A percentile compares a stretch with the other conserved stretches of the same genome.
Evolutionary conservation across 2,888 invertebrate genomes (phyloP).

Genomic region (Elysia crispata): DNA sequence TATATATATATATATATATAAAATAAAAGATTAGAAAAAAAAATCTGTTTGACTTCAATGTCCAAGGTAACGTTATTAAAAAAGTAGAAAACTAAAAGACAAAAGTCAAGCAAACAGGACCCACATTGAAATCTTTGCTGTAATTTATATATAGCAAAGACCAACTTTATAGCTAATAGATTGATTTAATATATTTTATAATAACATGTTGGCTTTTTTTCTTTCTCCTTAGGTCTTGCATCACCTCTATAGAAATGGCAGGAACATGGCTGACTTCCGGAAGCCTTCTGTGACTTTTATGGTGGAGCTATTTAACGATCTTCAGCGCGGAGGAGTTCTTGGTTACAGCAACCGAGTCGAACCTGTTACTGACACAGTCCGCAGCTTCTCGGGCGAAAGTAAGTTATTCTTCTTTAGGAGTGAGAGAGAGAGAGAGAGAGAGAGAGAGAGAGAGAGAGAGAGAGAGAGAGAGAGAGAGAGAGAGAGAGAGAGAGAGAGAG

Average conservation of each 20-base stretch:
- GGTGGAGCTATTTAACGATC: slow-evolving; percentile 64
- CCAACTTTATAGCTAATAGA: background rate
- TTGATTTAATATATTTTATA: background rate
- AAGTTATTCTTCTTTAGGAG: slow-evolving; percentile 37
- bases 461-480: no score
- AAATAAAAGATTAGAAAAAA: no score
- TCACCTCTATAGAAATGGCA: slow-evolving; percentile 54
- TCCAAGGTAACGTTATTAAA: no score
- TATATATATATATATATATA: no score
- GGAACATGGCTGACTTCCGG: slow-evolving; percentile 46
- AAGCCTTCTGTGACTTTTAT: slow-evolving; percentile 77
- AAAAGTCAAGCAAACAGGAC: no score
- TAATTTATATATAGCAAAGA: no score
- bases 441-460: no score
- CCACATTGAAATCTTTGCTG: no score
- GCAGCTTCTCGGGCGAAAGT: slow-evolving; percentile 67
- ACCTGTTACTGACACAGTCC: slow-evolving; percentile 63
- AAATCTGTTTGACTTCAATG: no score
- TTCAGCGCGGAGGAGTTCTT: slow-evolving; percentile 58
- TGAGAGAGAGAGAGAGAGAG: no score
- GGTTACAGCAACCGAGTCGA: background rate
- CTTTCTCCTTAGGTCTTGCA: slow-evolving; percentile 44
- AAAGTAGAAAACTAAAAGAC: no score
- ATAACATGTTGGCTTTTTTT: background rate
- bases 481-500: no score